These are phyloP conservation scores for Zelleria hepariella DNA, from an alignment of 2,888 invertebrate species.

Conservation along the genomic window DNA sequence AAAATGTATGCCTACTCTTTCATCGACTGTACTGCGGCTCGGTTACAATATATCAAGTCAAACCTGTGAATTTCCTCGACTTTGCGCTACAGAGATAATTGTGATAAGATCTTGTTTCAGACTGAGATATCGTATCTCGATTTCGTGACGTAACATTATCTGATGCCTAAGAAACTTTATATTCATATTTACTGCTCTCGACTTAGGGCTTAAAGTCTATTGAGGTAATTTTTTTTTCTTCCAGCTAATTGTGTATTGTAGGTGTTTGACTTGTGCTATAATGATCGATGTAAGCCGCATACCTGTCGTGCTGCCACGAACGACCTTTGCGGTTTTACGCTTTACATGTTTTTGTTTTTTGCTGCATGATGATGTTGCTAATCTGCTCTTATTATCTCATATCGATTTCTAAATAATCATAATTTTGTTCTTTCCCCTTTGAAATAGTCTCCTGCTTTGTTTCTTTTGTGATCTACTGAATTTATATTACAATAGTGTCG, in stretches of 20 bases:
- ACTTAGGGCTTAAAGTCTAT: not conserved
- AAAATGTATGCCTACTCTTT: no score
- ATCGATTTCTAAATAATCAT: not conserved
- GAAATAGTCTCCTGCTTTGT: not conserved
- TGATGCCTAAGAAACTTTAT: not conserved
- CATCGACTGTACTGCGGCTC: not conserved
- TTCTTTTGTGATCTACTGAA: not conserved
- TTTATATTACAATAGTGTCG: no score
- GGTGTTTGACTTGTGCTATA: not conserved
- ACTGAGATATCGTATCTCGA: not conserved
- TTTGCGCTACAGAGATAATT: not conserved
- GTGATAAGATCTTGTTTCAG: not conserved
- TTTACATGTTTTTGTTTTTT: constrained; percentile 1
- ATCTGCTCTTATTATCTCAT: not conserved
- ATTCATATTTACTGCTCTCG: not conserved
- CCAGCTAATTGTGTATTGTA: not conserved
- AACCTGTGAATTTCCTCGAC: not conserved
- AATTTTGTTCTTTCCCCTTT: no score
- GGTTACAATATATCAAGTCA: not conserved
- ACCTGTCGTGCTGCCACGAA: constrained; percentile 3
- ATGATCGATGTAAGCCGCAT: not conserved
- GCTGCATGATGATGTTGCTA: not conserved
- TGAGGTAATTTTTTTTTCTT: not conserved
- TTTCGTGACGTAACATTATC: not conserved
- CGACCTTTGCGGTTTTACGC: constrained; percentile 8